Conservation (phyloP, 2,888 invertebrate species). For the Drosophila borborema region DNA sequence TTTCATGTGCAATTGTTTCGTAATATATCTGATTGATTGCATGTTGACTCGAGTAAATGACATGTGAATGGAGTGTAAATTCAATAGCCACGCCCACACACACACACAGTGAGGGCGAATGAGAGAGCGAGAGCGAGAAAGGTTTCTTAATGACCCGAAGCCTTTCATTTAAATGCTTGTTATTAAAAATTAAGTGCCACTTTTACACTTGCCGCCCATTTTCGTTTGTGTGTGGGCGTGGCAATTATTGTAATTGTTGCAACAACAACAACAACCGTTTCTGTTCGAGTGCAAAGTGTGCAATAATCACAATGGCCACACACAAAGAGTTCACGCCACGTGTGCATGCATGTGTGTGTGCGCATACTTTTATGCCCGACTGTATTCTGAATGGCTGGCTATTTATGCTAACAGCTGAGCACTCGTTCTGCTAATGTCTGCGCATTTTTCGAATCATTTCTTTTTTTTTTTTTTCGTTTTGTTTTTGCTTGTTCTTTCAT, state of each 20-base stretch:
- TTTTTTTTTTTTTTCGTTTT: neutral
- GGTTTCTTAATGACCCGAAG: slow-evolving; percentile 44
- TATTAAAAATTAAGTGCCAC: slow-evolving; percentile 75
- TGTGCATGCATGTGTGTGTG: slow-evolving; percentile 12
- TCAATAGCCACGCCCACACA: slow-evolving; percentile 15
- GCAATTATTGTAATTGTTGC: slow-evolving; percentile 50
- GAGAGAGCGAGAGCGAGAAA: neutral
- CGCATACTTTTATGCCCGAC: slow-evolving; percentile 5
- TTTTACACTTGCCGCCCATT: slow-evolving; percentile 8
- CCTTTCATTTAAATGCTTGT: slow-evolving; percentile 63
- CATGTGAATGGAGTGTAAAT: slow-evolving; percentile 50
- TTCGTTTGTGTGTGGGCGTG: slow-evolving; percentile 20
- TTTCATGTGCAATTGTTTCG: slow-evolving; percentile 35
- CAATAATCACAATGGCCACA: slow-evolving; percentile 40
- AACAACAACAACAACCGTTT: neutral
- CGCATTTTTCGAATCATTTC: slow-evolving; percentile 48
- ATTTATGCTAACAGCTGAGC: slow-evolving; percentile 47
- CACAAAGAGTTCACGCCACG: slow-evolving; percentile 37
- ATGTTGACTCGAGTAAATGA: slow-evolving; percentile 59
- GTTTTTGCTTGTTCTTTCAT: neutral
- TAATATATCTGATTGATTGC: slow-evolving; percentile 57
- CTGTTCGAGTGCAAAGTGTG: slow-evolving; percentile 28
- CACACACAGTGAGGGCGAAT: neutral
- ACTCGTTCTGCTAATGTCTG: slow-evolving; percentile 38
- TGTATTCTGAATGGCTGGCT: slow-evolving; percentile 24